Evolutionary conservation across 2,797 vertebrate species (phyloP).

Genomic region (Scolopax bukidnonensis): DNA sequence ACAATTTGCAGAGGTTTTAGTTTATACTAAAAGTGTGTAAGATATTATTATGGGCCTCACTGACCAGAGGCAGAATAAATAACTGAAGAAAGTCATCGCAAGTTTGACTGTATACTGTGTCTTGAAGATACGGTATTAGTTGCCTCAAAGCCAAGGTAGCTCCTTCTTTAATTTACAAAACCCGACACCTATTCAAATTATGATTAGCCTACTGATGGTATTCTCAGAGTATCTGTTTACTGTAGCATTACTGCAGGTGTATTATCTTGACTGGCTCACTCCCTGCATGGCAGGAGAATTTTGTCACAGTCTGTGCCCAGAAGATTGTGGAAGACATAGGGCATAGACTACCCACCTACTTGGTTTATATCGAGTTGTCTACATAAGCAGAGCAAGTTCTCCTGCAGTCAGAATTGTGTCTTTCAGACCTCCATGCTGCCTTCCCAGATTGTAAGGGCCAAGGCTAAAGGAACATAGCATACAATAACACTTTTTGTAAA

Average conservation of each 20-base stretch:
- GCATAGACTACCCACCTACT: neutral
- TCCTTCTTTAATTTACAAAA: neutral
- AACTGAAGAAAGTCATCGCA: neutral
- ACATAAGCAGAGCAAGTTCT: neutral
- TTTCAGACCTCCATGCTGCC: neutral
- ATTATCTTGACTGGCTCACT: neutral
- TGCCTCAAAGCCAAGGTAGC: neutral
- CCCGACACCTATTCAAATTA: neutral
- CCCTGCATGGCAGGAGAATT: neutral
- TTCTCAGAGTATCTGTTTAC: neutral
- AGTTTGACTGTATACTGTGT: neutral
- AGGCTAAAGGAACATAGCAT: neutral
- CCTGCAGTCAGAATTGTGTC: neutral
- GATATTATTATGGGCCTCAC: neutral
- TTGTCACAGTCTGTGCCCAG: neutral
- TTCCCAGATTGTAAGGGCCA: neutral
- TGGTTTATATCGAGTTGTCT: neutral
- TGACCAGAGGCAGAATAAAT: rapidly evolving
- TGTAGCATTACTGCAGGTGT: neutral
- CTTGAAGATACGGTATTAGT: neutral
- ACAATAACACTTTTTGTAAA: neutral
- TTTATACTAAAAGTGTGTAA: neutral
- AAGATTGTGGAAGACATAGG: neutral
- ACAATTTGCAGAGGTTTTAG: neutral
- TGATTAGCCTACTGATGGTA: neutral